Conservation (phyloP, 2,888 invertebrate genomes). For the Stenolophus ochropezus region DNA sequence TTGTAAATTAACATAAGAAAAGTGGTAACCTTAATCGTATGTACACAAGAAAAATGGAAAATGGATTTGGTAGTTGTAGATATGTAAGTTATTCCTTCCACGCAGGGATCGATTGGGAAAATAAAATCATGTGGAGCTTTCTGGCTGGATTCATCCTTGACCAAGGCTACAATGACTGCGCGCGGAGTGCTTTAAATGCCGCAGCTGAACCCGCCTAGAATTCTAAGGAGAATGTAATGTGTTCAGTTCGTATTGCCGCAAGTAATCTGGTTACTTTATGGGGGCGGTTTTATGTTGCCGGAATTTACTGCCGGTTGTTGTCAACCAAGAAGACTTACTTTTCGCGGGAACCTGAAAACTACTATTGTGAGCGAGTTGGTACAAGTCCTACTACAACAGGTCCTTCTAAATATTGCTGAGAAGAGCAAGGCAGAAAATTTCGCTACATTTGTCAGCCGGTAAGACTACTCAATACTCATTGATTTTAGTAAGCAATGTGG, state of each 20-base stretch:
- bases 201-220: slow-evolving; percentile 24
- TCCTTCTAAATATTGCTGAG: too few species aligned
- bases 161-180: slow-evolving; percentile 47
- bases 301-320: slow-evolving; percentile 17
- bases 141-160: slow-evolving; percentile 48
- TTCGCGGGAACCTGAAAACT: neutral
- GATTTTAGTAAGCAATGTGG: too few species aligned
- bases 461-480: too few species aligned
- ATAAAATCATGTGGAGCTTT: slow-evolving; percentile 21
- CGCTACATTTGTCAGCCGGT: too few species aligned
- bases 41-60: neutral
- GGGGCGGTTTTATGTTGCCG: slow-evolving; percentile 37
- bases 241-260: slow-evolving; percentile 30
- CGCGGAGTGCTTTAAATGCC: slow-evolving; percentile 26
- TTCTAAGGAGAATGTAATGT: slow-evolving; percentile 39
- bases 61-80: neutral
- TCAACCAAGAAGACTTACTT: neutral
- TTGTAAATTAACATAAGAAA: too few species aligned
- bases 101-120: slow-evolving; percentile 9
- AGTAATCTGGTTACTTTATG: slow-evolving; percentile 47
- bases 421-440: too few species aligned
- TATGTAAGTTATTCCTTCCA: slow-evolving; percentile 27
- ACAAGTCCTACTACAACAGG: too few species aligned
- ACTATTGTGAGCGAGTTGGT: neutral
- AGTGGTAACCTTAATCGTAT: too few species aligned